Base-by-base conservation (phyloP, 2,113 vertebrate genomes). In the Toxostoma redivivum region DNA sequence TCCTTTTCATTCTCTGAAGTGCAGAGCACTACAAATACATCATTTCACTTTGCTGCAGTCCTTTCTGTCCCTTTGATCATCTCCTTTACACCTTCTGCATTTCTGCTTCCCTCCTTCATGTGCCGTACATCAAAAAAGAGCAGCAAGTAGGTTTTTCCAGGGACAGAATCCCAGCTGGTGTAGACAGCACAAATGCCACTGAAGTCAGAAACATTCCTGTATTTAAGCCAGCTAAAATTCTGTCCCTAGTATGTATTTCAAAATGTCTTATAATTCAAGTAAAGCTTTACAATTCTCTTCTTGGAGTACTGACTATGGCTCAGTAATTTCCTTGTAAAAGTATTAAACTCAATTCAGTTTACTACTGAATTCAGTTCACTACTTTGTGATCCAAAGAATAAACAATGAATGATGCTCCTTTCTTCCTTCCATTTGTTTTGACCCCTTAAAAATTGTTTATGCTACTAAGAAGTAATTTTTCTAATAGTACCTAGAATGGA, bases 31-130 rank as follows among this genome's bases (percentile, higher is more conserved):
- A 85, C 93, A 90, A 85, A 95, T 82, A 94, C 45, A 89, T 94
- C 70, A 94, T 57, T 97, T 89, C 25, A 5, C 62, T 97, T 90
- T 77, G 65, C 84, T 95, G 96, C 89, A 94, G 91, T 85, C 86
- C 78, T 47, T 81, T 79, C 87, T 62, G 66, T 80, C 87, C 90
- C 89, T 94, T 85, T 91, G 95, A 94, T 93, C 84, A 25, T 78
- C 87, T 81, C 70, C 91, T 82, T 89, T 94, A 87, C 78, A 92
- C 81, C 57, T 72, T 72, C 77, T 95, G 90, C 93, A 88, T 69
- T 90, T 77, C 81, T 83, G 87, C 56, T 56, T 58, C 28, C 0
- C 51, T 92, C 44, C 38, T 2, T 6, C 78, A 31, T 60, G 67
- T 45, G 76, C 76, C 82, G 58, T 57, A 82, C 66, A 69, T 73